Evolutionary conservation across 2,113 vertebrate species (phyloP), one percentile per base, ranked within the genome.

Genomic region (Phaethornis superciliosus): DNA sequence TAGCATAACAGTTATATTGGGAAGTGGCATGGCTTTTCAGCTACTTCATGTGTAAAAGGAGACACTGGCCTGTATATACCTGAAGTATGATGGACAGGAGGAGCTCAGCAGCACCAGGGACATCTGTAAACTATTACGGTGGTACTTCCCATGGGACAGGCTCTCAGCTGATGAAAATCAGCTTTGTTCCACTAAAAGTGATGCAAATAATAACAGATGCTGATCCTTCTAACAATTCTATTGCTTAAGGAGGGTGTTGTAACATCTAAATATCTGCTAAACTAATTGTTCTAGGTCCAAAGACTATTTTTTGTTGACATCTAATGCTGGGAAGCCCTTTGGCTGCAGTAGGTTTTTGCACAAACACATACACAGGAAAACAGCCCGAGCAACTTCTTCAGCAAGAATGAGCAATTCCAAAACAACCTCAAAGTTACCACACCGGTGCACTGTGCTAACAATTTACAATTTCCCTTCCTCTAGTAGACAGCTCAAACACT

Each of bases 401-500:
- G 4, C 30, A 21, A 67, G 19, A 27, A 35, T 0, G 1, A 71
- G 52, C 3, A 12, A 35, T 56, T 71, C 68, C 75, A 60, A 64
- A 71, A 52, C 75, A 70, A 51, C 54, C 65, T 72, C 32, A 78
- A 15, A 1, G 1, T 35, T 47, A 26, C 35, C 32, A 9, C 59
- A 12, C 28, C 9, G 4, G 17, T 4, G 1, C 59, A 8, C 30
- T 19, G 56, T 9, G 64, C 69, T 75, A 40, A 56, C 81, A 78
- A 83, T 76, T 89, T 81, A 79, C 60, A 51, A 35, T 87, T 89
- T 94, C 79, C 32, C 46, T 90, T 86, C 88, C 86, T 82, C 81
- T 95, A 85, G 23, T 24, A 87, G 86, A 77, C 89, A 89, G 81
- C 81, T 94, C 82, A 49, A 86, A 80, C 70, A 63, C 83, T 83